These are phyloP conservation scores for Herpailurus yagouaroundi DNA, from an alignment of 2,113 vertebrate genomes.

Conservation along the genomic window DNA sequence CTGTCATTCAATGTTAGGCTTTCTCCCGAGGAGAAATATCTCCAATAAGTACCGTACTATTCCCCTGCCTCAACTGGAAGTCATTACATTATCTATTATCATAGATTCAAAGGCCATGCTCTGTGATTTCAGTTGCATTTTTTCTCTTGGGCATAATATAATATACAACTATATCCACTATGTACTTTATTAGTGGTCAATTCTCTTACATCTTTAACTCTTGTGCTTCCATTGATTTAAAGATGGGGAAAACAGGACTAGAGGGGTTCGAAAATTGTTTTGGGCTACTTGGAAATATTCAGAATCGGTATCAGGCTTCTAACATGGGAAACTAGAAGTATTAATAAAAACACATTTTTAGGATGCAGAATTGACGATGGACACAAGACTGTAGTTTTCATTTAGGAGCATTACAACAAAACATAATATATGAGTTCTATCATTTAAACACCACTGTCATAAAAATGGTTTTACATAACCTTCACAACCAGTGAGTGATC, in stretches of 20 bases:
- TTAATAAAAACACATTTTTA: background rate
- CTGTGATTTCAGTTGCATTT: background rate
- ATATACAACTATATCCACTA: background rate
- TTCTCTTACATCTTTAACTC: background rate
- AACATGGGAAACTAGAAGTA: background rate
- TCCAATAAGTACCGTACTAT: background rate
- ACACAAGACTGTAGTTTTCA: background rate
- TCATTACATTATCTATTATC: background rate
- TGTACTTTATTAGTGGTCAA: background rate
- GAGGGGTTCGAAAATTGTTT: background rate
- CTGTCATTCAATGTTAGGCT: background rate
- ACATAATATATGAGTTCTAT: background rate
- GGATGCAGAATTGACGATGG: background rate
- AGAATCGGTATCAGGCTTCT: background rate
- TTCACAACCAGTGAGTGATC: background rate
- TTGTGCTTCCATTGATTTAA: background rate
- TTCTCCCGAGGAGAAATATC: background rate
- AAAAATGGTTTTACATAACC: background rate
- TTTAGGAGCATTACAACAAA: background rate
- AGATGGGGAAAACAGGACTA: background rate
- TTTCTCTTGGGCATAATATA: background rate
- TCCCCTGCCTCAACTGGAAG: background rate
- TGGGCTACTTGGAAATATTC: background rate
- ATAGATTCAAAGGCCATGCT: background rate
- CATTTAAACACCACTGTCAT: background rate